Evolutionary conservation across 2,113 vertebrate genomes (phyloP).

Genomic region (Gymnarchus niloticus): DNA sequence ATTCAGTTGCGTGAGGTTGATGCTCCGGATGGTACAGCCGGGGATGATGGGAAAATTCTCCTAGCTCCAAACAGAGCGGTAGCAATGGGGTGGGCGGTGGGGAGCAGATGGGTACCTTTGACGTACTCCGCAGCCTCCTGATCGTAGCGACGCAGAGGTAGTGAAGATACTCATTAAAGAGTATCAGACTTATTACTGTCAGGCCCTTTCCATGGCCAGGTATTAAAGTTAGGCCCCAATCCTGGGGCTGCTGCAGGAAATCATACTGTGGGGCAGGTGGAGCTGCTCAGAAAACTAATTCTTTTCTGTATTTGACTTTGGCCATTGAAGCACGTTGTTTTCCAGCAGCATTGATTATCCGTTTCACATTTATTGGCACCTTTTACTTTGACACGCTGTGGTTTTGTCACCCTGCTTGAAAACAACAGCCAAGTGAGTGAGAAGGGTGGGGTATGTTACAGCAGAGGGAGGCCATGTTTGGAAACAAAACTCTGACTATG

Average conservation of each 20-base stretch:
- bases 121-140: not conserved
- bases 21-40: not conserved
- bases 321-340: not conserved
- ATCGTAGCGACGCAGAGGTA: not conserved
- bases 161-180: not conserved
- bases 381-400: not conserved
- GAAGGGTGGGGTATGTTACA: not conserved
- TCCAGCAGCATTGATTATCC: not conserved
- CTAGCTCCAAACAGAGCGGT: not conserved
- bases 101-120: not conserved
- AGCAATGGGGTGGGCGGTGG: not conserved
- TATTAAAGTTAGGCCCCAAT: not conserved
- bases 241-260: not conserved
- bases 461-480: not conserved
- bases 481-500: not conserved
- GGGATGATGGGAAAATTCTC: slow-evolving; percentile 8
- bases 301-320: not conserved
- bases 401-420: not conserved
- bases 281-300: not conserved
- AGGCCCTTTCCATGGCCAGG: not conserved
- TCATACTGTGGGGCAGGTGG: not conserved
- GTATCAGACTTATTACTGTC: not conserved
- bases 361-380: not conserved
- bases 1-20: slow-evolving; percentile 21
- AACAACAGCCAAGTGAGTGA: not conserved